These are phyloP conservation scores for Pseudorhiza aurosa DNA, from an alignment of 30 jellyfish, hydroid and myxozoan genomes.

Conservation along the genomic window DNA sequence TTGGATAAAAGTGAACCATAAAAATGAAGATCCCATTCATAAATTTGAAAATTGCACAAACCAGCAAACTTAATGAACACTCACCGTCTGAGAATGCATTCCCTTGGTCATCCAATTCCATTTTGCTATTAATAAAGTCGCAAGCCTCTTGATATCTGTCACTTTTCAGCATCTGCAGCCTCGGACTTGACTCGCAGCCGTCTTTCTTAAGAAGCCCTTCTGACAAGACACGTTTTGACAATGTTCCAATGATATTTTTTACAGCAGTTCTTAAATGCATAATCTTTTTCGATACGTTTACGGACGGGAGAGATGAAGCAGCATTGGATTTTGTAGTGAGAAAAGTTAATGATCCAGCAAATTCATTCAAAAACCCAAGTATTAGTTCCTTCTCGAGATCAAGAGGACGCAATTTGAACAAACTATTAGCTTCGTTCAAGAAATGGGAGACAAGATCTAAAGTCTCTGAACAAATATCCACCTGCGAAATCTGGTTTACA, in stretches of 20 bases:
- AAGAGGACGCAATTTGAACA: not conserved
- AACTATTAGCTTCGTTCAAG: not conserved
- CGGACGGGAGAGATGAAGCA: not conserved
- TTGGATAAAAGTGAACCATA: no score
- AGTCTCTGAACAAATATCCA: not conserved
- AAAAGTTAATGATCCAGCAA: not conserved
- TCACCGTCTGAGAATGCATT: no score
- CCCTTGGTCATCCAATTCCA: no score
- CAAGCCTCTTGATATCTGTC: no score
- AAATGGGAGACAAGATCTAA: not conserved
- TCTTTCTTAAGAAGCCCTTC: no score
- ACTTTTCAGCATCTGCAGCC: no score
- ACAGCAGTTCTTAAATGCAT: not conserved
- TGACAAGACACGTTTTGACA: no score
- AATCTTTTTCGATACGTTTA: not conserved
- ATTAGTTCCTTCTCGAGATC: not conserved
- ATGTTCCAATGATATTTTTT: not conserved
- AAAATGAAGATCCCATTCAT: no score
- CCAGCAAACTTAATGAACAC: no score
- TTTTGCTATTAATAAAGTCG: no score
- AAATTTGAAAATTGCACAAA: no score
- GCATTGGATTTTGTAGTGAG: not conserved
- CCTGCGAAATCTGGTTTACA: not conserved
- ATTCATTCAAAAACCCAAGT: not conserved
- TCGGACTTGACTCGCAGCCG: no score